Percentiles rank a stretch among this genome's conserved stretches.
Conservation (phyloP, 2,113 vertebrate species). For the Podiceps cristatus region DNA sequence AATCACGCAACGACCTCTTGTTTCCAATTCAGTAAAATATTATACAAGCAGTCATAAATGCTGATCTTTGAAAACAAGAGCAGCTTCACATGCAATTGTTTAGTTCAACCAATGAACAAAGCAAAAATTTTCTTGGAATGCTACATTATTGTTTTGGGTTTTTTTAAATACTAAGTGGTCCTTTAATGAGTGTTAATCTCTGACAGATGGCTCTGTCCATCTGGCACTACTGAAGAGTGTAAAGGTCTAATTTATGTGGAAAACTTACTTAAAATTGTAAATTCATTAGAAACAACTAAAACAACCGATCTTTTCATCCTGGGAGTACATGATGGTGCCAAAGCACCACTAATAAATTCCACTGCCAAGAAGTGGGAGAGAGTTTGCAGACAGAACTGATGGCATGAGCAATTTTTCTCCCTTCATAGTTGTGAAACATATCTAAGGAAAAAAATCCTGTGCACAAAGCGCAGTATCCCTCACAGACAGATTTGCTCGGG, state of each 20-base stretch:
- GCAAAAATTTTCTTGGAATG: neutral
- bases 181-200: constrained; percentile 46
- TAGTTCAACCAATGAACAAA: constrained; percentile 34
- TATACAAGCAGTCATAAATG: constrained; percentile 1
- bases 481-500: neutral
- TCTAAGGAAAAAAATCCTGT: neutral
- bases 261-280: constrained; percentile 28
- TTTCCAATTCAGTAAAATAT: neutral
- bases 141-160: neutral
- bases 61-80: constrained; percentile 11
- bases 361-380: constrained; percentile 8
- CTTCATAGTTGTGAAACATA: constrained; percentile 3
- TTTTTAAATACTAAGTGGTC: neutral
- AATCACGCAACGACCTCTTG: neutral
- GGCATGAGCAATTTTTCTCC: neutral
- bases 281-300: constrained; percentile 50
- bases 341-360: constrained; percentile 42
- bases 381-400: neutral
- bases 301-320: constrained; percentile 44
- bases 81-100: constrained; percentile 29
- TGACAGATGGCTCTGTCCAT: constrained; percentile 52
- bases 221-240: constrained; percentile 31
- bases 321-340: constrained; percentile 16
- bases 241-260: constrained; percentile 46
- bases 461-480: neutral